A percentile compares a stretch with the other conserved stretches of the same genome.
Conservation (phyloP, 2,888 invertebrate genomes). For the Anthoptus insignis region DNA sequence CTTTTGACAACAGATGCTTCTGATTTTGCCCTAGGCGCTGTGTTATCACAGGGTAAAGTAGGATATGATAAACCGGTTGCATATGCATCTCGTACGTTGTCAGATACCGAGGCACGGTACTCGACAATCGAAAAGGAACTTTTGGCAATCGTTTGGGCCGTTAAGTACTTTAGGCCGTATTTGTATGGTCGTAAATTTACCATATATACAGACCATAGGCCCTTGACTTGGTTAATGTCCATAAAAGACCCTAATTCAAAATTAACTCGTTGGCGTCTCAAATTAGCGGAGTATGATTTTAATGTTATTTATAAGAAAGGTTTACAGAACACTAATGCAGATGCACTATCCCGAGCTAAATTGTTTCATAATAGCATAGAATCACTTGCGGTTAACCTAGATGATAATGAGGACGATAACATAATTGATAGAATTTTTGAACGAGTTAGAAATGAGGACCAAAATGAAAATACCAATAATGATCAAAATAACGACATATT, state of each 20-base stretch:
- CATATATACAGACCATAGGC: too few species aligned
- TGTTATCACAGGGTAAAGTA: constrained; percentile 51
- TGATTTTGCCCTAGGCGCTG: constrained; percentile 51
- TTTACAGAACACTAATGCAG: constrained; percentile 52
- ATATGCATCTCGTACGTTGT: constrained; percentile 51
- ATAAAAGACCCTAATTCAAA: constrained; percentile 63
- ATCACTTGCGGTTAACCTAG: constrained; percentile 2
- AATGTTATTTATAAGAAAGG: constrained; percentile 53
- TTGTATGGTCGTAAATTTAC: too few species aligned
- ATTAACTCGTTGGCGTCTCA: constrained; percentile 60
- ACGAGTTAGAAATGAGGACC: constrained; percentile 9
- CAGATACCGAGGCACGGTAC: constrained; percentile 49
- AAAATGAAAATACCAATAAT: background rate
- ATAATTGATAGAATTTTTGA: constrained; percentile 13
- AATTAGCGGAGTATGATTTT: constrained; percentile 53
- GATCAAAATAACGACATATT: too few species aligned
- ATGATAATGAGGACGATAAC: constrained; percentile 2
- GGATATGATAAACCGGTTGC: constrained; percentile 52
- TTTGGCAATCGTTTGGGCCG: too few species aligned
- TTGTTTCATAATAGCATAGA: constrained; percentile 36
- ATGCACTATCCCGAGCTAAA: constrained; percentile 51
- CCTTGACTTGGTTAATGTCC: constrained; percentile 60
- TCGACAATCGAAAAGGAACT: constrained; percentile 61
- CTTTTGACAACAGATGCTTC: constrained; percentile 53
- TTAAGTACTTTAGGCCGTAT: too few species aligned